Evolutionary conservation across 2,797 vertebrate species (phyloP).

Genomic region (Neosalanx taihuensis): DNA sequence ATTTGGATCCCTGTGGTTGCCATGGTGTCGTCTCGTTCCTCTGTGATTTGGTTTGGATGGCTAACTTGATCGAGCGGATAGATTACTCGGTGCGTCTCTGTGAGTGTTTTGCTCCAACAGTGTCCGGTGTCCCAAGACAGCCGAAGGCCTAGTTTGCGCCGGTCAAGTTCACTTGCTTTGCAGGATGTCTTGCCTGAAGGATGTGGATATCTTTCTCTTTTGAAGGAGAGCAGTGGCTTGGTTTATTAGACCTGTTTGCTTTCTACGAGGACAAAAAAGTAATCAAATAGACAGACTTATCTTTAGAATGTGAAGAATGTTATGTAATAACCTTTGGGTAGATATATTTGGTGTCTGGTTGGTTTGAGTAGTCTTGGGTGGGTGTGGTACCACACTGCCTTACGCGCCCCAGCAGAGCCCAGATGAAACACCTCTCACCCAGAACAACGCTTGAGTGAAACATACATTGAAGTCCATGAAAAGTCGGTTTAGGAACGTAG

Average conservation of each 20-base stretch:
- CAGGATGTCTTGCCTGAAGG: slow-evolving; percentile 25
- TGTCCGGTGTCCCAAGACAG: slow-evolving; percentile 34
- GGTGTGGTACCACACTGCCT: slow-evolving; percentile 31
- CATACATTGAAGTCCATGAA: background rate
- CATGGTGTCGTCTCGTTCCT: slow-evolving; percentile 13
- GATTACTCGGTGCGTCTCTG: slow-evolving; percentile 22
- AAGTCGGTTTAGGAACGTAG: no score
- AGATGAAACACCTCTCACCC: background rate
- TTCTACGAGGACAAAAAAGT: slow-evolving; percentile 33
- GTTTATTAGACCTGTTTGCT: slow-evolving; percentile 16
- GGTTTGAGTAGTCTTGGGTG: slow-evolving; percentile 28
- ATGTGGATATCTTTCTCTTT: background rate
- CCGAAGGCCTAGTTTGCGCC: slow-evolving; percentile 21
- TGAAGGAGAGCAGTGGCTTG: background rate
- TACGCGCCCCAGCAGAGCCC: background rate
- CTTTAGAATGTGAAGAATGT: slow-evolving; percentile 53
- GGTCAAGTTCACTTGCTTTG: slow-evolving; percentile 28
- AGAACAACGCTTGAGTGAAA: background rate
- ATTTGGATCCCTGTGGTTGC: slow-evolving; percentile 21
- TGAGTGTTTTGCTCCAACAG: slow-evolving; percentile 7
- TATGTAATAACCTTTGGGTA: slow-evolving; percentile 30
- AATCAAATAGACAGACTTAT: slow-evolving; percentile 34
- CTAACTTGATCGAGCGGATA: slow-evolving; percentile 37
- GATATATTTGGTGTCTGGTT: slow-evolving; percentile 31
- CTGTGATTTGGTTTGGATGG: slow-evolving; percentile 30